A percentile compares a stretch with the other conserved stretches of the same genome.
Evolutionary conservation across 2,113 vertebrate species (phyloP).

Genomic region (Phrynocephalus versicolor): DNA sequence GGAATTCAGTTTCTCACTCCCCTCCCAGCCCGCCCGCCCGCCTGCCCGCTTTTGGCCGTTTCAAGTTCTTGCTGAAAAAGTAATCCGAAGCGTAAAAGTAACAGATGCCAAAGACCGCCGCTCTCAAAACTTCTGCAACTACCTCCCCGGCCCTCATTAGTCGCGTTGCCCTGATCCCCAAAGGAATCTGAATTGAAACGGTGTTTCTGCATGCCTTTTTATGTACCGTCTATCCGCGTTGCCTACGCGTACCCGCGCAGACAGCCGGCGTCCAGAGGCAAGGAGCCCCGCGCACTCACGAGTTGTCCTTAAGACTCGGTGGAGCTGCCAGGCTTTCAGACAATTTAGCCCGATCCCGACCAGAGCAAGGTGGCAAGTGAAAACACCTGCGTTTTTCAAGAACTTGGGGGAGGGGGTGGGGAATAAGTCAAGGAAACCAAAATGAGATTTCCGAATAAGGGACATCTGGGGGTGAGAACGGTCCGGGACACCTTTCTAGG

Average conservation of each 20-base stretch:
- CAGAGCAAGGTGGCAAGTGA: not conserved
- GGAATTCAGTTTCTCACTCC: conserved; percentile 60
- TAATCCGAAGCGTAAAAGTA: conserved; percentile 46
- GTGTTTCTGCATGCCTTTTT: not conserved
- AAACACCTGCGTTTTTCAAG: not conserved
- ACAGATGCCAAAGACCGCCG: conserved; percentile 11
- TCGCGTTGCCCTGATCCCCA: conserved; percentile 32
- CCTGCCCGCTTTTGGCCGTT: conserved; percentile 21
- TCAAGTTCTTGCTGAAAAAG: conserved; percentile 54
- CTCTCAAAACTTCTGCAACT: conserved; percentile 51
- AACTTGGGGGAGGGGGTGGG: not conserved
- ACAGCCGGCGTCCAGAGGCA: not conserved
- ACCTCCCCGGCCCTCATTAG: not conserved
- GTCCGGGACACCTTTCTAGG: not conserved
- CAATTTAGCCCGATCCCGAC: not conserved
- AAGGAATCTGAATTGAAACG: not conserved
- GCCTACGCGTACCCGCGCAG: too few species aligned
- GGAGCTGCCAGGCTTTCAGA: not conserved
- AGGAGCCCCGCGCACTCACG: conserved; percentile 16
- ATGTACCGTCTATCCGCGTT: not conserved
- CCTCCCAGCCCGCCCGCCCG: too few species aligned
- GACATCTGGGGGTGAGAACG: too few species aligned
- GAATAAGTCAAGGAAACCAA: not conserved
- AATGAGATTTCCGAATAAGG: not conserved
- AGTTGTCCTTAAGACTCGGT: conserved; percentile 27